Evolutionary conservation across 2,113 vertebrate species (phyloP).

Genomic region (Cyprinus carpio): DNA sequence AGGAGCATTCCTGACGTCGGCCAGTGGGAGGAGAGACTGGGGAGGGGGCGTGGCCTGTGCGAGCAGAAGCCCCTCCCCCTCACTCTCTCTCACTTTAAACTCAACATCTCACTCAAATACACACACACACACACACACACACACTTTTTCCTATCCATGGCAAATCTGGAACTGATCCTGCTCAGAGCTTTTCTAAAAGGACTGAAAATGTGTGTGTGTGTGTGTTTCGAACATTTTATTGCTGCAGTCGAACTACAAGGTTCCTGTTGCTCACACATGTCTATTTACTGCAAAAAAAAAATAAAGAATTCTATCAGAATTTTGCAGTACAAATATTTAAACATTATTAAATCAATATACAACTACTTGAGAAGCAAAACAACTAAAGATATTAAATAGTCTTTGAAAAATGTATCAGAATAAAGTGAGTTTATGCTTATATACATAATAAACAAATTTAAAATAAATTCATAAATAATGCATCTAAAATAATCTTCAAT

Average conservation of each 20-base stretch:
- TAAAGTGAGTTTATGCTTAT: neutral
- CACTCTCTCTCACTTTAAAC: conserved; percentile 45
- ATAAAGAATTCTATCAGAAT: no score
- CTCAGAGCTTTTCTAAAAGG: conserved; percentile 74
- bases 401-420: neutral
- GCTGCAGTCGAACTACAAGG: conserved; percentile 41
- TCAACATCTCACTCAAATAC: conserved; percentile 30
- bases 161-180: conserved; percentile 82
- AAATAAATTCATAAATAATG: neutral
- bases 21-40: conserved; percentile 71
- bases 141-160: conserved; percentile 75
- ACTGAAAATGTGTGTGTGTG: conserved; percentile 70
- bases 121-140: conserved; percentile 18
- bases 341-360: no score
- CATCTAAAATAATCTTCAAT: neutral
- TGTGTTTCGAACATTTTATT: conserved; percentile 65
- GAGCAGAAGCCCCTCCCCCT: conserved; percentile 16
- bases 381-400: no score
- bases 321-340: no score
- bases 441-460: neutral
- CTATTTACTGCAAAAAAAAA: neutral
- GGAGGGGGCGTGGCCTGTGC: conserved; percentile 60
- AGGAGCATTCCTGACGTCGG: conserved; percentile 83
- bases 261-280: neutral
- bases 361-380: no score